phyloP scores from a whole-genome alignment of 1,140 invertebrate genomes.

The Drosophila grimshawi region DNA sequence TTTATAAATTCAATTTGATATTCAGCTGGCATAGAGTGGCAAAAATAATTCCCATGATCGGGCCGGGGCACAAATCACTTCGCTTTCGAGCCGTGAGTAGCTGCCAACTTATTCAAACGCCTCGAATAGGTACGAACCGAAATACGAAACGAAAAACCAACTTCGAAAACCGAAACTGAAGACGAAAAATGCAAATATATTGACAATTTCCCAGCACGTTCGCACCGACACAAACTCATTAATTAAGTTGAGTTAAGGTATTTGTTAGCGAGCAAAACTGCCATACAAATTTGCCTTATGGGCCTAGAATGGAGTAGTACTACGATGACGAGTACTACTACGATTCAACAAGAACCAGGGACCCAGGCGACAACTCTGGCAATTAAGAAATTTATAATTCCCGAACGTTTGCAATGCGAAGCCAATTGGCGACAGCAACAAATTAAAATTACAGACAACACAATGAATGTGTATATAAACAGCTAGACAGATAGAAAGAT shows the following conservation, averaged over 20 bases:
- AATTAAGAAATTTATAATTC: conserved; percentile 69
- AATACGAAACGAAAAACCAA: conserved; percentile 19
- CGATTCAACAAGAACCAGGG: background rate
- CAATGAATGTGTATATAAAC: conserved; percentile 8
- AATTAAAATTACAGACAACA: conserved; percentile 74
- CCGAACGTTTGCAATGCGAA: conserved; percentile 40
- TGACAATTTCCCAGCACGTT: conserved; percentile 75
- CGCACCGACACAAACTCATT: conserved; percentile 62
- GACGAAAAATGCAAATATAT: conserved; percentile 66
- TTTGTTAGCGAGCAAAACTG: conserved; percentile 8
- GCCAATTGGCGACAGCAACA: conserved; percentile 59
- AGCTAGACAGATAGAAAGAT: conserved; percentile 7
- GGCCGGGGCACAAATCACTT: conserved; percentile 57
- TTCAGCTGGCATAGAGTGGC: conserved; percentile 69
- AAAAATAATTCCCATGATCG: conserved; percentile 77
- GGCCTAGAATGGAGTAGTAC: conserved; percentile 37
- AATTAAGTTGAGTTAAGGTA: conserved; percentile 53
- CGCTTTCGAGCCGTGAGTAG: background rate
- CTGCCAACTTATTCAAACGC: conserved; percentile 14
- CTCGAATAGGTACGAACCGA: background rate
- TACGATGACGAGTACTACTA: background rate
- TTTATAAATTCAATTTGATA: conserved; percentile 76
- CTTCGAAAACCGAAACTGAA: background rate
- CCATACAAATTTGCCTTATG: conserved; percentile 62
- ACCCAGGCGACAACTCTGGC: conserved; percentile 42